phyloP scores from a whole-genome alignment of 2,113 vertebrate genomes.

The Osmerus eperlanus region DNA sequence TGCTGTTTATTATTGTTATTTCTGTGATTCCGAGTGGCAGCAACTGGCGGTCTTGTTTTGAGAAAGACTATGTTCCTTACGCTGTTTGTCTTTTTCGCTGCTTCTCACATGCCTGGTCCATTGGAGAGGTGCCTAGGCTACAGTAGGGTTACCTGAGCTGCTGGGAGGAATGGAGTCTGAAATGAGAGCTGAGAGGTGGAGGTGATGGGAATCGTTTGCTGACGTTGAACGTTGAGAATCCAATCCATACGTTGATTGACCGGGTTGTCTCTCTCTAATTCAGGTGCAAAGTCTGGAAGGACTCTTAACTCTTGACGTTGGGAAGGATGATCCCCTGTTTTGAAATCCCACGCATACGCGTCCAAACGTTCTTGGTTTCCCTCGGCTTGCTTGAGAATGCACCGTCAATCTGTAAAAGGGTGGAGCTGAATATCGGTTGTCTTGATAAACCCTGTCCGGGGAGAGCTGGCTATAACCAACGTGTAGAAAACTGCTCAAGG shows the following conservation, averaged over 20 bases:
- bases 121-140: not conserved
- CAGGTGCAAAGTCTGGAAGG: too few species aligned
- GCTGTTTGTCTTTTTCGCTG: not conserved
- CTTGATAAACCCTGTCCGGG: not conserved
- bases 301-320: too few species aligned
- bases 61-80: too few species aligned
- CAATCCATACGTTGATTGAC: not conserved
- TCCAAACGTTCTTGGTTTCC: too few species aligned
- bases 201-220: not conserved
- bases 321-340: too few species aligned
- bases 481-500: constrained; percentile 41
- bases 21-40: constrained; percentile 6
- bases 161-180: not conserved
- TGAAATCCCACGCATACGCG: too few species aligned
- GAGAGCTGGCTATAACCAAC: not conserved
- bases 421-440: too few species aligned
- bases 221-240: not conserved
- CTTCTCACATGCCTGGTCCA: not conserved
- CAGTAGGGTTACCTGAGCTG: not conserved
- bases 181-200: not conserved
- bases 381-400: too few species aligned
- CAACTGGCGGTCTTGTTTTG: not conserved
- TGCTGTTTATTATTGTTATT: constrained; percentile 15
- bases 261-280: too few species aligned
- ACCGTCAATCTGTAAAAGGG: too few species aligned